Percentiles rank a stretch among this genome's conserved stretches.
Conservation (phyloP, 64 coral and sea anemone species). For the Pachyseris speciosa region DNA sequence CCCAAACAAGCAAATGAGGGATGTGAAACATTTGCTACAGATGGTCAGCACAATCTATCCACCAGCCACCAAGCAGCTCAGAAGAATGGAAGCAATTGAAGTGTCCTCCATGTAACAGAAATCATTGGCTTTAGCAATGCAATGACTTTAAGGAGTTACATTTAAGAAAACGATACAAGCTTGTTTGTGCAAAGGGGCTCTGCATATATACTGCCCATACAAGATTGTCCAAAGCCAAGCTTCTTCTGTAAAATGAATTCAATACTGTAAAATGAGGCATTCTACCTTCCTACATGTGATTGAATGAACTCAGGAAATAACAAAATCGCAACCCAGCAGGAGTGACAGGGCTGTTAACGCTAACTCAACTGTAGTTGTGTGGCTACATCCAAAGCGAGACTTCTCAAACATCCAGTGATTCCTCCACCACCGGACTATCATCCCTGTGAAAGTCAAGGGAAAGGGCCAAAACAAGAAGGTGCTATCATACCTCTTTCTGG, state of each 20-base stretch:
- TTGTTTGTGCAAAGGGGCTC: background rate
- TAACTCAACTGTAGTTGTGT: background rate
- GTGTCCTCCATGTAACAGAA: background rate
- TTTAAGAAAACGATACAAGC: background rate
- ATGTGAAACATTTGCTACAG: background rate
- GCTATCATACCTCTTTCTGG: slow-evolving; percentile 20
- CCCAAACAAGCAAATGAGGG: background rate
- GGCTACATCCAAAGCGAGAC: background rate
- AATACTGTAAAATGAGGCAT: background rate
- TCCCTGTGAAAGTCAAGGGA: background rate
- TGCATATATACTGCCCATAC: background rate
- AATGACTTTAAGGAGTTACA: background rate
- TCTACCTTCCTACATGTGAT: background rate
- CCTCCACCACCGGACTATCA: background rate
- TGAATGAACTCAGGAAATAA: background rate
- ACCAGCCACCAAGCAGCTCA: background rate
- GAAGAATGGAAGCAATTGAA: background rate
- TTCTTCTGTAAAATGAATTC: background rate
- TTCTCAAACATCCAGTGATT: background rate
- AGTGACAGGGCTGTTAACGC: background rate
- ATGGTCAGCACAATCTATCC: background rate
- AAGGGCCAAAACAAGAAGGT: background rate
- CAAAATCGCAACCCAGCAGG: background rate
- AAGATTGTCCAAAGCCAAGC: background rate
- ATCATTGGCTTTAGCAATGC: slow-evolving; percentile 1